Evolutionary conservation across 1,140 invertebrate species (phyloP), one percentile per base, ranked within the genome.

Genomic region (Drosophila sproati): DNA sequence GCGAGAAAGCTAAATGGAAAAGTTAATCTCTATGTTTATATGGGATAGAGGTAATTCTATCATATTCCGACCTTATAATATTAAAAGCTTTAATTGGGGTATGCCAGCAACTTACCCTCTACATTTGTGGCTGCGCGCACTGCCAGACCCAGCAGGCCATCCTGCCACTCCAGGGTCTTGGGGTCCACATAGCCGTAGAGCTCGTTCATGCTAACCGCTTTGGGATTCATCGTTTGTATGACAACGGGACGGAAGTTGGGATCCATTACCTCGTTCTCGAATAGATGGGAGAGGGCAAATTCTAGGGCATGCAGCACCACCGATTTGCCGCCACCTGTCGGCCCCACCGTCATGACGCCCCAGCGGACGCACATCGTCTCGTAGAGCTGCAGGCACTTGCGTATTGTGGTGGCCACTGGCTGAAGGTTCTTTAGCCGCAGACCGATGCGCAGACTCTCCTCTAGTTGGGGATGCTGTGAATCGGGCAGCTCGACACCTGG

Each of bases 301-400:
- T 95, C 94, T 4, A 97, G 85, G 4, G 95, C 94, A 94, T 96
- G 78, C 20, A 93, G 85, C 52, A 96, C 95, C 5, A 95, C 94
- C 0, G 96, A 95, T 92, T 98, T 98, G 3, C 96, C 96, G 1
- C 96, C 95, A 47, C 96, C 96, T 0, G 98, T 97, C 2, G 97
- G 96, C 4, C 98, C 98, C 6, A 98, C 97, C 32, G 98, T 94
- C 97, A 98, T 98, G 20, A 98, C 97, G 28, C 98, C 98, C 94
- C 98, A 98, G 37, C 98, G 94, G 2, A 98, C 97, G 80, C 96
- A 95, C 96, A 98, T 97, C 48, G 97, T 98, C 92, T 98, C 97
- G 85, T 98, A 97, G 6, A 98, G 93, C 92, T 97, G 96, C 47
- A 97, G 95, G 31, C 96, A 95, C 94, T 98, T 98, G 34, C 94